Evolutionary conservation across 2,888 invertebrate genomes (phyloP).

Genomic region (Argynnis bischoffii): DNA sequence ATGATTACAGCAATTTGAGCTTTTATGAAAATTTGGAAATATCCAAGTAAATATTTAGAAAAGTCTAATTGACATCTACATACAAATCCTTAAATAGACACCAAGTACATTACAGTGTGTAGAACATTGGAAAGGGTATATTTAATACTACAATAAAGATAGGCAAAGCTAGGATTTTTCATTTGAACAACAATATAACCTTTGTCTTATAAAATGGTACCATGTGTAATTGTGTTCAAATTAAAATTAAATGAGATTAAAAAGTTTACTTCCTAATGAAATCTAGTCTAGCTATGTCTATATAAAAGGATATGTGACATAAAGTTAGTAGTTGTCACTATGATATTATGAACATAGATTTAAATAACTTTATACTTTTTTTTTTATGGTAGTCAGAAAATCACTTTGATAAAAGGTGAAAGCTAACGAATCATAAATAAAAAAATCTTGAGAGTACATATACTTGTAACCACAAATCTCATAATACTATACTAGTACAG

Average conservation of each 20-base stretch:
- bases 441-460: no score
- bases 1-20: conserved; percentile 26
- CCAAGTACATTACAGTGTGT: conserved; percentile 40
- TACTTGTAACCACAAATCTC: no score
- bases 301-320: conserved; percentile 7
- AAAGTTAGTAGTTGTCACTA: conserved; percentile 1
- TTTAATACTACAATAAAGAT: conserved; percentile 25
- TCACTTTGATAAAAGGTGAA: no score
- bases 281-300: conserved; percentile 13
- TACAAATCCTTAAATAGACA: conserved; percentile 48
- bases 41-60: conserved; percentile 48
- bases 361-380: neutral
- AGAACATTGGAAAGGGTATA: conserved; percentile 7
- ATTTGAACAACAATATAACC: no score
- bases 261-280: neutral
- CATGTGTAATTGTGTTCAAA: no score
- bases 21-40: conserved; percentile 41
- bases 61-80: conserved; percentile 55
- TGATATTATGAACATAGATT: neutral
- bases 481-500: no score
- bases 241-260: no score
- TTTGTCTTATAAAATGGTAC: no score
- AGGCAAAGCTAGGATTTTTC: conserved; percentile 4
- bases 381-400: no score
- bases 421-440: no score